These are phyloP conservation scores for Drosophila mayri DNA, from an alignment of 1,140 invertebrate genomes.

Conservation along the genomic window DNA sequence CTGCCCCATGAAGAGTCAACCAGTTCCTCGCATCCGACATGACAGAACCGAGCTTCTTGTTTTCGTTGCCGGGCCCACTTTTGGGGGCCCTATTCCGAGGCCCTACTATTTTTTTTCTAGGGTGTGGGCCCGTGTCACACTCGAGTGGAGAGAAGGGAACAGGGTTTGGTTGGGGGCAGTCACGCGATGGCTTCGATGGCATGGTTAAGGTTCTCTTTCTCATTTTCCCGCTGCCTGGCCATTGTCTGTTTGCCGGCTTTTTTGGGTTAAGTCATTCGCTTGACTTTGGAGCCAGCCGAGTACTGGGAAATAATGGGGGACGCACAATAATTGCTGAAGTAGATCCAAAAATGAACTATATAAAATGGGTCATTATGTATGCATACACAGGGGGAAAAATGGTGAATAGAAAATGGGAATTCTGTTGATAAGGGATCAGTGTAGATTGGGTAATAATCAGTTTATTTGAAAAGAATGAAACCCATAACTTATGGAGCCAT, in stretches of 20 bases:
- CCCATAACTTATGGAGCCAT: no score
- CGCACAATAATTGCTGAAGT: constrained; percentile 57
- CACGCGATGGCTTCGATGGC: constrained; percentile 65
- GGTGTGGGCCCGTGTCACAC: constrained; percentile 66
- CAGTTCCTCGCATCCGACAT: constrained; percentile 43
- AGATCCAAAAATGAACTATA: constrained; percentile 43
- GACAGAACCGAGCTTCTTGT: constrained; percentile 47
- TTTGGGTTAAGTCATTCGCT: constrained; percentile 69
- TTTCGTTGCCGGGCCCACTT: constrained; percentile 41
- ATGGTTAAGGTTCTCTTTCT: constrained; percentile 64
- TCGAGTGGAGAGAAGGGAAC: constrained; percentile 29
- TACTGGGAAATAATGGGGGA: constrained; percentile 26
- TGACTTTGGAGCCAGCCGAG: constrained; percentile 57
- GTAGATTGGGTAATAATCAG: not conserved
- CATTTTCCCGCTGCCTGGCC: constrained; percentile 26
- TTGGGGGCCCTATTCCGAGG: constrained; percentile 22
- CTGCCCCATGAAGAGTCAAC: constrained; percentile 14
- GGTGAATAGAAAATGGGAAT: not conserved
- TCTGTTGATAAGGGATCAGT: not conserved
- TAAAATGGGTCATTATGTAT: constrained; percentile 64
- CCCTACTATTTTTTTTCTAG: constrained; percentile 2
- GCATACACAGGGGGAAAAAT: constrained; percentile 20
- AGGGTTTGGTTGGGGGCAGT: constrained; percentile 33
- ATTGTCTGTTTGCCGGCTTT: constrained; percentile 45
- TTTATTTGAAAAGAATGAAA: not conserved